These are phyloP conservation scores for Rhagonycha fulva DNA, from an alignment of 2,888 invertebrate species.

Conservation along the genomic window DNA sequence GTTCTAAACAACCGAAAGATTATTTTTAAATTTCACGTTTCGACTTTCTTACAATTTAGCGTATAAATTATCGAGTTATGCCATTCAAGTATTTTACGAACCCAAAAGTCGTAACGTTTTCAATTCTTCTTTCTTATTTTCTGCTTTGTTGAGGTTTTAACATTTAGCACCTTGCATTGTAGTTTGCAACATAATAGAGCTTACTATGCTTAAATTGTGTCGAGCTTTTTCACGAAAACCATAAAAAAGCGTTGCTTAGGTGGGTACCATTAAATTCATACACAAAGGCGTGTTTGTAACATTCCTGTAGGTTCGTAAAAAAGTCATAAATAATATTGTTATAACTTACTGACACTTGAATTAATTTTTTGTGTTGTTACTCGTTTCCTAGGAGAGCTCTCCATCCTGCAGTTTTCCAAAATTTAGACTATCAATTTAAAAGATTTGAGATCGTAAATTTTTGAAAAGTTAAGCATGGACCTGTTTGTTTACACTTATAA, in stretches of 20 bases:
- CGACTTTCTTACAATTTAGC: background rate
- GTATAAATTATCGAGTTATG: constrained; percentile 6
- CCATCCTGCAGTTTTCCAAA: background rate
- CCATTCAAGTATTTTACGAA: constrained; percentile 4
- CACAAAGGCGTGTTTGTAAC: constrained; percentile 16
- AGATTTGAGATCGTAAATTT: background rate
- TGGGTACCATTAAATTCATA: constrained; percentile 14
- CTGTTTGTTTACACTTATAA: background rate
- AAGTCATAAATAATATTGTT: background rate
- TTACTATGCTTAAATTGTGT: constrained; percentile 12
- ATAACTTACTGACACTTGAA: background rate
- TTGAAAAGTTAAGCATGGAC: background rate
- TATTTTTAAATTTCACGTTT: background rate
- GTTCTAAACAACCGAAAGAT: background rate
- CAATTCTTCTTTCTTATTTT: background rate
- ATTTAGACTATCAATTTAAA: background rate
- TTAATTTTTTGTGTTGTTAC: background rate
- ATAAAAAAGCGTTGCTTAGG: constrained; percentile 15
- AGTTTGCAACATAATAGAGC: constrained; percentile 11
- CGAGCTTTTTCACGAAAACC: constrained; percentile 17
- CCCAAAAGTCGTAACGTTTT: background rate
- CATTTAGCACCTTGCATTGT: constrained; percentile 18
- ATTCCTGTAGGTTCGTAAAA: background rate
- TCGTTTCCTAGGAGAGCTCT: background rate
- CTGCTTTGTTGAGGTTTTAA: constrained; percentile 11